Conservation (phyloP, 2,113 vertebrate genomes). For the Opisthocomus hoazin region DNA sequence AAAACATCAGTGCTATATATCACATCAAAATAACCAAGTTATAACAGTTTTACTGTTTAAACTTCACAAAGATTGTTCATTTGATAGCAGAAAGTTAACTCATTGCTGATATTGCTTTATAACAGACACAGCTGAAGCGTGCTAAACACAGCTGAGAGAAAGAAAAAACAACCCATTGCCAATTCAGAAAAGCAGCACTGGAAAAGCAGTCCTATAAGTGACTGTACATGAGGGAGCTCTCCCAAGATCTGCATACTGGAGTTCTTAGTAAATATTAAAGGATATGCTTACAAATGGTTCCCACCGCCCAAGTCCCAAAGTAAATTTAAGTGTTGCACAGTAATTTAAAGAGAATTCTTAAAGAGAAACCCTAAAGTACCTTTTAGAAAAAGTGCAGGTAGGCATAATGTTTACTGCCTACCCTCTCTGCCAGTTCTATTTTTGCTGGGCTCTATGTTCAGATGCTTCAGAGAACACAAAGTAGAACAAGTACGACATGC, state of each 20-base stretch:
- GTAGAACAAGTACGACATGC: neutral
- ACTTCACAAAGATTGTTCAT: neutral
- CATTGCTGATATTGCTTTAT: neutral
- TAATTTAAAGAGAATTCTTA: neutral
- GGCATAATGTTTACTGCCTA: neutral
- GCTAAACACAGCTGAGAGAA: neutral
- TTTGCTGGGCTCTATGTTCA: neutral
- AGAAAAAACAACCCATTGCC: neutral
- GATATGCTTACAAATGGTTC: neutral
- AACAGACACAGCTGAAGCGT: neutral
- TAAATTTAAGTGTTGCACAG: neutral
- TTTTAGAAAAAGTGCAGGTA: neutral
- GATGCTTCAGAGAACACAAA: neutral
- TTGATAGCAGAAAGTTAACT: neutral
- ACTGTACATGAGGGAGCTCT: neutral
- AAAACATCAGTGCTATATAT: neutral
- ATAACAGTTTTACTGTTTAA: neutral
- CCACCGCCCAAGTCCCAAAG: neutral
- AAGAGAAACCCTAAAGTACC: neutral
- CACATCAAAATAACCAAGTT: neutral
- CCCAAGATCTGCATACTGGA: neutral
- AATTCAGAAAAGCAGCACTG: neutral
- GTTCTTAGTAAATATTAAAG: neutral
- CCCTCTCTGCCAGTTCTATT: neutral
- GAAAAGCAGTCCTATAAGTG: neutral